Conservation (phyloP, 1,140 invertebrate genomes). For the Triops cancriformis region DNA sequence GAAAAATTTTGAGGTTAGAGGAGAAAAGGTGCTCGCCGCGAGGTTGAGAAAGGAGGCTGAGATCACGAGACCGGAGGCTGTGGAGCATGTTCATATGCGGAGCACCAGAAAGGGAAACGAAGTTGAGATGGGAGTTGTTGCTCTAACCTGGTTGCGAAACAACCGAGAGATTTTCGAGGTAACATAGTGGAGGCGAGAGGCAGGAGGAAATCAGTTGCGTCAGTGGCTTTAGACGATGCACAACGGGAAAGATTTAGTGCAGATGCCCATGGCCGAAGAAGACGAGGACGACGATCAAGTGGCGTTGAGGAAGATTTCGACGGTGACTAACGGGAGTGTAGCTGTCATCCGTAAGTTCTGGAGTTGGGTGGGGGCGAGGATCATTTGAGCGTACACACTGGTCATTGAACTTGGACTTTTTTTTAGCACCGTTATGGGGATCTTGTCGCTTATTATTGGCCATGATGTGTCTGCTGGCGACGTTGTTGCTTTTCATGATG, state of each 20-base stretch:
- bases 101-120: background rate
- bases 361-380: background rate
- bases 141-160: background rate
- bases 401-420: background rate
- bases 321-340: conserved; percentile 4
- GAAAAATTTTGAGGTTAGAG: background rate
- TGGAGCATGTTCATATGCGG: conserved; percentile 8
- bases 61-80: background rate
- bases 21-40: background rate
- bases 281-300: conserved; percentile 17
- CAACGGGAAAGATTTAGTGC: background rate
- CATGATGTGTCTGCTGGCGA: conserved; percentile 30
- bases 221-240: background rate
- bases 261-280: conserved; percentile 22
- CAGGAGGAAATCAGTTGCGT: background rate
- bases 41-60: background rate
- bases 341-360: background rate
- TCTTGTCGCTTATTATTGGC: conserved; percentile 31
- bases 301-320: conserved; percentile 25
- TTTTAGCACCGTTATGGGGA: conserved; percentile 28
- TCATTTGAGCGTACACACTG: background rate
- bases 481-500: conserved; percentile 32
- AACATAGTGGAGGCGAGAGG: background rate
- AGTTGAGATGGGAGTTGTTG: conserved; percentile 16
- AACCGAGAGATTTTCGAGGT: background rate